Evolutionary conservation across 2,113 vertebrate species (phyloP).

Genomic region (Chloroceryle aenea): DNA sequence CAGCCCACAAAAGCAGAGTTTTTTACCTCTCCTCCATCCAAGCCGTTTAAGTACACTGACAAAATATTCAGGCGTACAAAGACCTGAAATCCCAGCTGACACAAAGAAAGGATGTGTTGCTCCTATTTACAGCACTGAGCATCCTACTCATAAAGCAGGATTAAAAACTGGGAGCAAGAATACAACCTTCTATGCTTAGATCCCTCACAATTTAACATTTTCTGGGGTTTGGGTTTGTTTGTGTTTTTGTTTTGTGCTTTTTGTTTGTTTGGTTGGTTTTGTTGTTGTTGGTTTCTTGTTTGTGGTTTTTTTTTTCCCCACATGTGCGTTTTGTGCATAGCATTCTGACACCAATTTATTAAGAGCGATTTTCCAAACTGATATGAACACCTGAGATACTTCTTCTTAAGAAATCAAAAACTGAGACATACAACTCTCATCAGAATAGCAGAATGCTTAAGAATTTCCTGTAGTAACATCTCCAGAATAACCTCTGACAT

Average conservation of each 20-base stretch:
- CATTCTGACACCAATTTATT: not conserved
- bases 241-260: too few relatives aligned
- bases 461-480: not conserved
- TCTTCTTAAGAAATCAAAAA: not conserved
- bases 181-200: not conserved
- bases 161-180: not conserved
- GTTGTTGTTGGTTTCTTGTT: too few relatives aligned
- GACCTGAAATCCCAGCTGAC: not conserved
- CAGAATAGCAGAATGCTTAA: not conserved
- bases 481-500: not conserved
- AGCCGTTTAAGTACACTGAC: not conserved
- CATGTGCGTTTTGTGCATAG: not conserved
- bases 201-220: not conserved
- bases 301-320: rapidly evolving
- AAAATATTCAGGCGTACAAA: not conserved
- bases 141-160: not conserved
- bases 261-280: too few relatives aligned
- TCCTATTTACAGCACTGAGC: not conserved
- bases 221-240: too few relatives aligned
- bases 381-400: not conserved
- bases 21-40: not conserved
- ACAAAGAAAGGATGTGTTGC: not conserved
- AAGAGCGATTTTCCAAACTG: not conserved
- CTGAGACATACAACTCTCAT: not conserved
- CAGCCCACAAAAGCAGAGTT: not conserved